Conservation (phyloP, 2,113 vertebrate species). For the Chaenocephalus aceratus region DNA sequence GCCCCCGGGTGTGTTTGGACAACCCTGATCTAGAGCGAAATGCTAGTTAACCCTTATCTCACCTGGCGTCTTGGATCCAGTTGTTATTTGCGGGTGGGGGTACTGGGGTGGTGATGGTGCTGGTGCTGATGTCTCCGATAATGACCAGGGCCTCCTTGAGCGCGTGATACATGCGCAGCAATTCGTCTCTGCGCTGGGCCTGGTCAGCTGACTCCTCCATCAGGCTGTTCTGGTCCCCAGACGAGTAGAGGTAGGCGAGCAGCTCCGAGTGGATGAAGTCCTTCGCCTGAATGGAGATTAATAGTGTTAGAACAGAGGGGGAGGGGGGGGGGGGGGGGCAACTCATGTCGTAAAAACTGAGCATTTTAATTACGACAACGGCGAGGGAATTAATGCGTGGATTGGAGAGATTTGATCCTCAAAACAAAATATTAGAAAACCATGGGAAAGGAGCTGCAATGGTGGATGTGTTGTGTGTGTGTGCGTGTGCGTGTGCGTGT, state of each 20-base stretch:
- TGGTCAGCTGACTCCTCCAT: slow-evolving; percentile 97
- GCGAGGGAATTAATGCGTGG: not conserved
- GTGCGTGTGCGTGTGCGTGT: not conserved
- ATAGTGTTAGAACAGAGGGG: not conserved
- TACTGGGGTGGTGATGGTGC: slow-evolving; percentile 89
- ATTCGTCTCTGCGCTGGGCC: slow-evolving; percentile 92
- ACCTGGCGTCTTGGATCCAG: slow-evolving; percentile 88
- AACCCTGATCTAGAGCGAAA: too few species aligned
- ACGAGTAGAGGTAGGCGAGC: slow-evolving; percentile 95
- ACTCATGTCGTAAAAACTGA: not conserved
- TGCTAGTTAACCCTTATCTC: not conserved
- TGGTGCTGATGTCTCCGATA: slow-evolving; percentile 95
- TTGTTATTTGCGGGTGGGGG: slow-evolving; percentile 91
- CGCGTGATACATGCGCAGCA: slow-evolving; percentile 96
- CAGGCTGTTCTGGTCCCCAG: slow-evolving; percentile 91
- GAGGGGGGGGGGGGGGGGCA: not conserved
- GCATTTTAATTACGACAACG: not conserved
- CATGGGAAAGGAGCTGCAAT: not conserved
- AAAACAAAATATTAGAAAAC: not conserved
- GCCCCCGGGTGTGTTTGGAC: too few species aligned
- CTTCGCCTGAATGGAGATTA: slow-evolving; percentile 84
- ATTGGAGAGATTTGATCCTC: not conserved
- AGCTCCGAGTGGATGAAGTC: slow-evolving; percentile 98
- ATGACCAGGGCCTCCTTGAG: slow-evolving; percentile 91
- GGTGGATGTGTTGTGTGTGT: not conserved